Conservation (phyloP, 2,797 vertebrate genomes). For the Smutsia gigantea region DNA sequence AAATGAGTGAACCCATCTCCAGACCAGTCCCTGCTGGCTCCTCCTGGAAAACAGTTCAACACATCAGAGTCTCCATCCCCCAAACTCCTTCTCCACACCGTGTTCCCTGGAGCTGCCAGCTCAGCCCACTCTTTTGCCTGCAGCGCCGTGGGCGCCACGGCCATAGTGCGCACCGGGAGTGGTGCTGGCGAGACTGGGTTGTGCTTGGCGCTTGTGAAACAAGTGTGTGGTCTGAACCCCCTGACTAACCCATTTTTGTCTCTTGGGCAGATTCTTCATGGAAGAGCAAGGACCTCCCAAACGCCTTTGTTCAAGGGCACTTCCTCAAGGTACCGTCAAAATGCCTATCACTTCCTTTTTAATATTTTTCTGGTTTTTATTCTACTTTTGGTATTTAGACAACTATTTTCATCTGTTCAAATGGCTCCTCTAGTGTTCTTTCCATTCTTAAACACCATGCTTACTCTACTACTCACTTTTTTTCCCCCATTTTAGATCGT, state of each 20-base stretch:
- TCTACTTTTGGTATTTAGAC: background rate
- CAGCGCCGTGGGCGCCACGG: accelerated
- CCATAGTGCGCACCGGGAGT: background rate
- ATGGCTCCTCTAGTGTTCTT: background rate
- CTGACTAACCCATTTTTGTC: background rate
- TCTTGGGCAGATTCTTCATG: background rate
- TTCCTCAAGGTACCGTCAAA: background rate
- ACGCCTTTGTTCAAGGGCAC: background rate
- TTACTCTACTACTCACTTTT: background rate
- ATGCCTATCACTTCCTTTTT: background rate
- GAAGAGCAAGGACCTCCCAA: background rate
- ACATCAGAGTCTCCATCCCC: accelerated
- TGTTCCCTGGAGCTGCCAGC: background rate
- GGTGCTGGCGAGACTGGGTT: background rate
- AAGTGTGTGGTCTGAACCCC: background rate
- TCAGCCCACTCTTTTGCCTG: too few species aligned
- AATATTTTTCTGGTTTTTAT: background rate
- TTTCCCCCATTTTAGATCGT: background rate
- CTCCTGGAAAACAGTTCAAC: background rate
- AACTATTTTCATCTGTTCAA: background rate
- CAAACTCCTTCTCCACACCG: too few species aligned
- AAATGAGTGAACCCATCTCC: background rate
- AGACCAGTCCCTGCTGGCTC: background rate
- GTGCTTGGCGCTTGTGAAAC: background rate
- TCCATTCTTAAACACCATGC: background rate